Evolutionary conservation across 2,797 vertebrate species (phyloP), one percentile per base, ranked within the genome.

Genomic region (Arrhamphus sclerolepis): DNA sequence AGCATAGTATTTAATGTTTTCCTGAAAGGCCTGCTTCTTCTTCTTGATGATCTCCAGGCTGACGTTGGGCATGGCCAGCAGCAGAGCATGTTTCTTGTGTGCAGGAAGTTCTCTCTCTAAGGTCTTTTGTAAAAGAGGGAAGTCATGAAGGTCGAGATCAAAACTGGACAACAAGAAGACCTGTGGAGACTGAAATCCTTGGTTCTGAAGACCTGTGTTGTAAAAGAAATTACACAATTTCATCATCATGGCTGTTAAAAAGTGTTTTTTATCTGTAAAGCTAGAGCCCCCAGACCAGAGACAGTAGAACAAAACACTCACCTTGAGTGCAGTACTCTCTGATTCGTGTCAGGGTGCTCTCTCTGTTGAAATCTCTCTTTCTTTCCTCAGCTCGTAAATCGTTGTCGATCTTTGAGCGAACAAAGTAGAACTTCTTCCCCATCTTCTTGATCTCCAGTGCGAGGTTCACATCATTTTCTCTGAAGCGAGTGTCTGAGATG

Each of bases 361-460:
- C 17, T 56, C 75, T 56, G 31, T 78, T 73, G 46, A 90, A 48
- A 2, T 28, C 11, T 0, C 17, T 75, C 19, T 58, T 5, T 16
- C 70, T 63, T 46, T 78, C 31, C 7, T 4, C 76, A 4, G 70
- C 74, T 0, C 5, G 10, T 26, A 92, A 31, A 47, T 88, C 80
- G 6, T 87, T 64, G 14, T 94, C 93, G 21, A 92, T 87, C 77
- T 93, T 93, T 66, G 87, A 86, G 46, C 92, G 88, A 51, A 93
- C 80, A 31, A 94, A 94, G 75, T 93, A 94, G 70, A 94, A 92
- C 50, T 56, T 87, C 64, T 91, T 93, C n/a, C 66, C 70, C 67
- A 89, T 89, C 43, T 72, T 82, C 34, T 82, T 57, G 34, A 94
- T 89, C 68, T 91, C 90, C 0, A 40, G 1, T 26, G 92, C 92